Evolutionary conservation across 2,797 vertebrate genomes (phyloP), one percentile per base, ranked within the genome.

Genomic region (Bucorvus abyssinicus): DNA sequence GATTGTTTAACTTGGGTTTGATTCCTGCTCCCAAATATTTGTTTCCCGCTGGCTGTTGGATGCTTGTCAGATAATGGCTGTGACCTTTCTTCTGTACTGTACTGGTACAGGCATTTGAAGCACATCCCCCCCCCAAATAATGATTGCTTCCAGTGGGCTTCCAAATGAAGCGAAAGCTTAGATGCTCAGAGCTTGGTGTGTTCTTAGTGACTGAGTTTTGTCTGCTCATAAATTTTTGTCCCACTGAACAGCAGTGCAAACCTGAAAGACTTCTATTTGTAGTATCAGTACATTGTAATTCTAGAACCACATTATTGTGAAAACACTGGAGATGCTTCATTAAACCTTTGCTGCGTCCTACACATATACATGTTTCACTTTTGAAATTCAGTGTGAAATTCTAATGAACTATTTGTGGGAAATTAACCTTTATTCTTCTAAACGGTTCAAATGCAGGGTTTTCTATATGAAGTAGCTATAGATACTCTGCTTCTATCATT

Each of bases 321-420:
- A 89, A 71, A 45, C 55, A 12, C 1, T n/a, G 15, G 38, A 61
- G 42, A 23, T 81, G 65, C 57, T 88, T 79, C 38, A 21, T 71
- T 71, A 75, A 75, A 50, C 71, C 14, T 24, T n/a, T 57, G 21
- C 55, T 53, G 26, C 32, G 6, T 47, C 5, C 13, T 84, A 0
- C 49, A 57, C 27, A 36, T 10, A 12, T 40, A 18, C 0, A 0
- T n/a, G 30, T 61, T 84, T 73, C 59, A 24, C 77, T 75, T 0
- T 5, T 84, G 88, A 89, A 89, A 90, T 38, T 71, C 70, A 56
- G 32, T 45, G 29, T 64, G 45, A 71, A 53, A 56, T 69, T 71
- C 45, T 42, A n/a, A 69, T 47, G 36, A 88, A 7, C 32, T 40
- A 0, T 38, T 64, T 71, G 45, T 42, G 69, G 42, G 15, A 73